Base-by-base conservation (phyloP, 2,113 vertebrate species). In the Psilopsiagon aymara region DNA sequence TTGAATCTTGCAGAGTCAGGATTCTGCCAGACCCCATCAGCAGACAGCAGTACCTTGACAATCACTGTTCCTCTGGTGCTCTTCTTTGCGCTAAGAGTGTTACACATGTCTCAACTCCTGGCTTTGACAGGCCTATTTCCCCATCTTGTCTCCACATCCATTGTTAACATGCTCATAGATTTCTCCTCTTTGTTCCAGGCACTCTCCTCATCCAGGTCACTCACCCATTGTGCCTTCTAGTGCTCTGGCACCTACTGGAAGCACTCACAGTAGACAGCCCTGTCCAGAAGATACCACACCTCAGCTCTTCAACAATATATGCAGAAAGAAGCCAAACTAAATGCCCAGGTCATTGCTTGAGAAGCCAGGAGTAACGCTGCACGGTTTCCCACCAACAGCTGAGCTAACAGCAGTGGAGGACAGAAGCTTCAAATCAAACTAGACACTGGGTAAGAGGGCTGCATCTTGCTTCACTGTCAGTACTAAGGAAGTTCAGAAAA, bases 321-420 rank as follows among this genome's bases (percentile, higher is more conserved):
- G 13, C 17, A 88, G 73, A 71, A 2, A 37, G n/a, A 92, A 85
- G 35, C 5, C 25, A 27, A 91, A 78, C 44, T 37, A 89, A 92
- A 66, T 25, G 20, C 6, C 18, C 37, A 35, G 16, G 19, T 68
- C 44, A 37, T 5, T 59, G 51, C 20, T 75, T 60, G 51, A 82
- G 59, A 73, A 90, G 82, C 44, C 88, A 93, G 35, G 31, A 90
- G 63, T 18, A 76, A 86, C n/a, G 29, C 35, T 84, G 14, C 16
- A 6, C 13, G 19, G 14, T 53, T 81, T 89, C 35, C 55, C 17
- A 64, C 4, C 55, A 52, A n/a, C 13, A 78, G 35, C 57, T 3
- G 1, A 79, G 35, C 37, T 82, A 73, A 79, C 31, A 57, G 60
- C 15, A 75, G 52, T 0, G 0, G 29, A 88, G 17, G 13, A 76